These are phyloP conservation scores for Lasiommata megera DNA, from an alignment of 2,888 invertebrate genomes.

Conservation along the genomic window DNA sequence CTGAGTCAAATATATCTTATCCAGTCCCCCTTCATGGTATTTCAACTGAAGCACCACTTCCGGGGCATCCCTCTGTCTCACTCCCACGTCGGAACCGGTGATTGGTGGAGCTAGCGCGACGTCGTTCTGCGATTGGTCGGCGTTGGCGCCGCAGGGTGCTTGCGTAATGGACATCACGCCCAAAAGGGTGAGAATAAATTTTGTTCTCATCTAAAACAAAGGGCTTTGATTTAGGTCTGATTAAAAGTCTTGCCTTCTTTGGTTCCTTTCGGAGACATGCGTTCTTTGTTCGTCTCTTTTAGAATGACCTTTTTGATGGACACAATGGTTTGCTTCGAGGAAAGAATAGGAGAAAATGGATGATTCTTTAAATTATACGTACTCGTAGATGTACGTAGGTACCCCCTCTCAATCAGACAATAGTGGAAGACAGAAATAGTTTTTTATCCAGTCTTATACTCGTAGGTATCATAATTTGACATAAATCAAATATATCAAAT, in stretches of 20 bases:
- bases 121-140: constrained; percentile 50
- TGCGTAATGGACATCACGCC: constrained; percentile 55
- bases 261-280: not conserved
- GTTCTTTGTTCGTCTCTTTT: not conserved
- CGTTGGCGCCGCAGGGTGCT: constrained; percentile 25
- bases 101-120: constrained; percentile 48
- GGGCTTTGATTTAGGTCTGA: constrained; percentile 28
- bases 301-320: not conserved
- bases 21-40: constrained; percentile 69
- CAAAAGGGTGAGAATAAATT: constrained; percentile 52
- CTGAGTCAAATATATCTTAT: constrained; percentile 75
- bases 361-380: not conserved
- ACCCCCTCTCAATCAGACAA: too few species aligned
- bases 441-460: too few species aligned
- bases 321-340: not conserved
- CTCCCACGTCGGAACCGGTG: constrained; percentile 34
- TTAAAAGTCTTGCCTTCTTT: constrained; percentile 13
- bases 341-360: not conserved
- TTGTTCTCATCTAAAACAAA: constrained; percentile 48
- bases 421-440: too few species aligned
- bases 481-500: too few species aligned
- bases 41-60: constrained; percentile 73
- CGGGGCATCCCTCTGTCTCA: constrained; percentile 55
- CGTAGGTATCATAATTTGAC: too few species aligned
- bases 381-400: too few species aligned